These are phyloP conservation scores for Volucella inanis DNA, from an alignment of 2,888 invertebrate species.

Conservation along the genomic window DNA sequence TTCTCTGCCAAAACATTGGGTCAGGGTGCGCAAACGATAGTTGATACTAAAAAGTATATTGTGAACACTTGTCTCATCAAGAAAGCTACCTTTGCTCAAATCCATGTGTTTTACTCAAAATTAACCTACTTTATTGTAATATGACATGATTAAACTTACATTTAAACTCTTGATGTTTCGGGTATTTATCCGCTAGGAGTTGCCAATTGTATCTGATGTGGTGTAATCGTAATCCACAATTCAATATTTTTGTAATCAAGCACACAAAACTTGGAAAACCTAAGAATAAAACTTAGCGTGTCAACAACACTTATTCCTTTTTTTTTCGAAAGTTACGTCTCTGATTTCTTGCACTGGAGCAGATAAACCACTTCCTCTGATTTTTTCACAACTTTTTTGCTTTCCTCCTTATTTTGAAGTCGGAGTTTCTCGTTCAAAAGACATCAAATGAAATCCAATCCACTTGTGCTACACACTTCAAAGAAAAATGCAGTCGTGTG, in stretches of 20 bases:
- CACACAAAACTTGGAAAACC: constrained; percentile 16
- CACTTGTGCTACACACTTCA: constrained; percentile 21
- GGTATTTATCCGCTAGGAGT: constrained; percentile 49
- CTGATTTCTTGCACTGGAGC: constrained; percentile 42
- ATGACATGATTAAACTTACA: constrained; percentile 44
- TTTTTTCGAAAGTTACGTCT: constrained; percentile 35
- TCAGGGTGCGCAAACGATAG: too few species aligned
- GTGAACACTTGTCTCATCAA: too few species aligned
- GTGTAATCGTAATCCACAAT: constrained; percentile 37
- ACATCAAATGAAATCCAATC: constrained; percentile 42
- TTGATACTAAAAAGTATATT: too few species aligned
- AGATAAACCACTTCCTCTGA: constrained; percentile 72
- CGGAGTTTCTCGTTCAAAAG: constrained; percentile 32
- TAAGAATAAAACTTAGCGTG: constrained; percentile 53
- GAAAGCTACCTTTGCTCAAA: too few species aligned
- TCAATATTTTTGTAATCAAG: constrained; percentile 39
- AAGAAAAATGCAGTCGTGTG: constrained; percentile 26
- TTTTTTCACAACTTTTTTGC: constrained; percentile 35
- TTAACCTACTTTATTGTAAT: too few species aligned
- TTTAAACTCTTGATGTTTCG: not conserved
- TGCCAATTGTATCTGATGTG: constrained; percentile 21
- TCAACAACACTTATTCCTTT: constrained; percentile 42
- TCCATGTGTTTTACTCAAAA: too few species aligned
- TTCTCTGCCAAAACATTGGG: too few species aligned
- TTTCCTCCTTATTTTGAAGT: constrained; percentile 10